Evolutionary conservation across 1,140 invertebrate species (phyloP).

Genomic region (Sipha flava): DNA sequence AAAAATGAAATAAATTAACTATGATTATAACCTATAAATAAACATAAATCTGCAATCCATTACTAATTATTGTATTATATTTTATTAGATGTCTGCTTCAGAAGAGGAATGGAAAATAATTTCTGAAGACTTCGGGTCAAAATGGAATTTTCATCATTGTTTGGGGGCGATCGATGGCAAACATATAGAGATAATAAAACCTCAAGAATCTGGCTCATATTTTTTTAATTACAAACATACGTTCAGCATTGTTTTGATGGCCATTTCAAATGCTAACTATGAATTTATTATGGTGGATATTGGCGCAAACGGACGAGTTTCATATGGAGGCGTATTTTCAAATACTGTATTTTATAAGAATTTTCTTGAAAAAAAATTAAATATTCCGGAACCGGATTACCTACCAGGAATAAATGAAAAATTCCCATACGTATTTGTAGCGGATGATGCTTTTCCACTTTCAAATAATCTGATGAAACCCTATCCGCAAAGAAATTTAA

Average conservation of each 20-base stretch:
- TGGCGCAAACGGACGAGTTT: conserved; percentile 40
- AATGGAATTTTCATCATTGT: conserved; percentile 47
- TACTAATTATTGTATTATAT: background rate
- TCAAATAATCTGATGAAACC: conserved; percentile 33
- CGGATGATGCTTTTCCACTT: conserved; percentile 34
- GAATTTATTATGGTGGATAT: conserved; percentile 40
- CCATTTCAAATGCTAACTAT: conserved; percentile 42
- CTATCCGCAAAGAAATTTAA: conserved; percentile 17
- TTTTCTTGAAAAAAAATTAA: conserved; percentile 28
- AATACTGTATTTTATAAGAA: conserved; percentile 38
- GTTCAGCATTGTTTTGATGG: conserved; percentile 45
- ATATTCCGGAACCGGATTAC: conserved; percentile 18
- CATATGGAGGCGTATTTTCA: conserved; percentile 41
- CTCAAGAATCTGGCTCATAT: conserved; percentile 41
- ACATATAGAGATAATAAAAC: conserved; percentile 43
- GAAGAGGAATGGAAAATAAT: conserved; percentile 39
- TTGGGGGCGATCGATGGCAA: conserved; percentile 47
- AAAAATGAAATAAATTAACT: background rate
- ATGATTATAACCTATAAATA: no score
- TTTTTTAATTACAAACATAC: conserved; percentile 49
- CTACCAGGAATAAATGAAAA: conserved; percentile 22
- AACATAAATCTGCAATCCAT: no score
- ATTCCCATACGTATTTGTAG: conserved; percentile 26
- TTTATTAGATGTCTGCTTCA: conserved; percentile 35
- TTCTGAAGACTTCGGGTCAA: conserved; percentile 41